Evolutionary conservation across 2,797 vertebrate genomes (phyloP), one percentile per base, ranked within the genome.

Genomic region (Threskiornis aethiopicus): DNA sequence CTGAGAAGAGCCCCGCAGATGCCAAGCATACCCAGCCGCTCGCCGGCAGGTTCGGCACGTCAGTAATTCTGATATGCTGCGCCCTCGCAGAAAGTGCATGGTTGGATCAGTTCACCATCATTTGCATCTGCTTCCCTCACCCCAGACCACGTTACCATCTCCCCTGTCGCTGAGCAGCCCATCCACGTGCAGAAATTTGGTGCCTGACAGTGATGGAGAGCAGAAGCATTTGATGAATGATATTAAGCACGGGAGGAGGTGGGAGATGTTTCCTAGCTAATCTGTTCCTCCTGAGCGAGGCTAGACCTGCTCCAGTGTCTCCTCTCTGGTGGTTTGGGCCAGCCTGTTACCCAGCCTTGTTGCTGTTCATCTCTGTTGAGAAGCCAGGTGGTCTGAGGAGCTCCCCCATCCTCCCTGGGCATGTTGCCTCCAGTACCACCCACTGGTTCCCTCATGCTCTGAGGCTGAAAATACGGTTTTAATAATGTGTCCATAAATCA

Each of bases 31-130:
- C 18, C 42, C 55, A 57, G 51, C 47, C 2, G 5, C 69, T 57
- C 2, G 3, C 31, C 0, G 2, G 67, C 16, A 26, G n/a, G 49
- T 17, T 11, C 28, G 84, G 49, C 28, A 28, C 1, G 1, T 49
- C 25, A 11, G 35, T 31, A 41, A 49, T 33, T 47, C 66, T 31
- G 35, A n/a, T 8, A 5, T 2, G 57, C 51, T 57, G 73, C 1
- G 2, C 29, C 75, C 41, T 55, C 2, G 2, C 44, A 26, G 44
- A 62, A 49, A 6, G 41, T 6, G 29, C 54, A 5, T 1, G 12
- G 39, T 19, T 62, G 57, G 21, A 59, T 61, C 46, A 61, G 25
- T 19, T 75, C 83, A 41, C 18, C 28, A 15, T 25, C 2, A 0
- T 33, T 16, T 39, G 58, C 33, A 44, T 49, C 66, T 28, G 33